These are phyloP conservation scores for Peromyscus californicus DNA, from an alignment of 2,113 vertebrate species.

Conservation along the genomic window DNA sequence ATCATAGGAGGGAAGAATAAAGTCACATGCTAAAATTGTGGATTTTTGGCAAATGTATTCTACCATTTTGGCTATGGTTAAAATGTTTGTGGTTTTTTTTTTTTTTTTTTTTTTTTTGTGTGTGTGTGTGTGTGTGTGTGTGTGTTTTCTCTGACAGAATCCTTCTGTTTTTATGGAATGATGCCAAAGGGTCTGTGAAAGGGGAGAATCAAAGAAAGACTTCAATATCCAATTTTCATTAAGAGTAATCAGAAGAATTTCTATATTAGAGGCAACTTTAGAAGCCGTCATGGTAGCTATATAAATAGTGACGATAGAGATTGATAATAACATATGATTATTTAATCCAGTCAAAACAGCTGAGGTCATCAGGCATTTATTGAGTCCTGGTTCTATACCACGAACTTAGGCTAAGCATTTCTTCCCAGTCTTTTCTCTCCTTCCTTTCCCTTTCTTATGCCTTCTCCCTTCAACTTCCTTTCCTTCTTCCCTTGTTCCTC, in stretches of 20 bases:
- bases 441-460: fast-evolving
- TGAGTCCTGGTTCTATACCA: neutral
- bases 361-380: neutral
- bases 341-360: neutral
- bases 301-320: neutral
- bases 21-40: slow-evolving; percentile 70
- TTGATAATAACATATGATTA: neutral
- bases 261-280: slow-evolving; percentile 24
- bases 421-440: neutral
- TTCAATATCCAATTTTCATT: slow-evolving; percentile 63
- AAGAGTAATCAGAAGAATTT: slow-evolving; percentile 30
- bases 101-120: neutral
- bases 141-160: slow-evolving; percentile 20
- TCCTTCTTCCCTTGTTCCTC: neutral
- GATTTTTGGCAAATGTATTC: slow-evolving; percentile 72
- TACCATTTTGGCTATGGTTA: slow-evolving; percentile 71
- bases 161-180: slow-evolving; percentile 77
- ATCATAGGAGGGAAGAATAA: slow-evolving; percentile 53
- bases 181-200: slow-evolving; percentile 29
- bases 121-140: slow-evolving; percentile 25
- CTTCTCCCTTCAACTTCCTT: no score
- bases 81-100: neutral
- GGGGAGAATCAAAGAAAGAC: slow-evolving; percentile 31
- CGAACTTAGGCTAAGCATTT: neutral
- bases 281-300: neutral